Evolutionary conservation across 2,113 vertebrate genomes (phyloP).

Genomic region (Malurus elegans): DNA sequence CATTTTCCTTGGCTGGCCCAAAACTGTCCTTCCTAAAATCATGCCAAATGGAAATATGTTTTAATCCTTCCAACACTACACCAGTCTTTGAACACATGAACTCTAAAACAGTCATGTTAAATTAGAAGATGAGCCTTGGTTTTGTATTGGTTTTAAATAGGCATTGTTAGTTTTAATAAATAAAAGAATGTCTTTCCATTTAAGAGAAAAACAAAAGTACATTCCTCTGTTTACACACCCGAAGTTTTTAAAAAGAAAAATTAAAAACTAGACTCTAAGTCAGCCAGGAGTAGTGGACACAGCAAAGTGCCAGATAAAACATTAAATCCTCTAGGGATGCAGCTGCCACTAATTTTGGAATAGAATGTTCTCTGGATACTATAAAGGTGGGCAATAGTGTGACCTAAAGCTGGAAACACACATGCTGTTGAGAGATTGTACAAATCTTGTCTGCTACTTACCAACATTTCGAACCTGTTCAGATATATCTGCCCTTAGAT

Average conservation of each 20-base stretch:
- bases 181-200: not conserved
- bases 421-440: not conserved
- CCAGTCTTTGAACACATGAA: not conserved
- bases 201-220: not conserved
- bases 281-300: not conserved
- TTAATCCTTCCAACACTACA: not conserved
- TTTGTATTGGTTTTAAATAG: not conserved
- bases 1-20: constrained; percentile 89
- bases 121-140: not conserved
- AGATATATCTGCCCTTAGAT: constrained; percentile 92
- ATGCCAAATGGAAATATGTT: not conserved
- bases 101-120: not conserved
- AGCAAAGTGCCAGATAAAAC: not conserved
- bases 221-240: not conserved
- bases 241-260: not conserved
- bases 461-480: constrained; percentile 98
- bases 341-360: not conserved
- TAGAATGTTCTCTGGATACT: not conserved
- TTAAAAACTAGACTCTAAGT: not conserved
- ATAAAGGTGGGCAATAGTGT: rapidly evolving
- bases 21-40: constrained; percentile 86
- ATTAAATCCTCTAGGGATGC: not conserved
- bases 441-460: constrained; percentile 68
- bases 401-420: not conserved
- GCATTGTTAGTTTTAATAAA: not conserved